Evolutionary conservation across 2,113 vertebrate genomes (phyloP), one percentile per base, ranked within the genome.

Genomic region (Mormyrus lacerda): DNA sequence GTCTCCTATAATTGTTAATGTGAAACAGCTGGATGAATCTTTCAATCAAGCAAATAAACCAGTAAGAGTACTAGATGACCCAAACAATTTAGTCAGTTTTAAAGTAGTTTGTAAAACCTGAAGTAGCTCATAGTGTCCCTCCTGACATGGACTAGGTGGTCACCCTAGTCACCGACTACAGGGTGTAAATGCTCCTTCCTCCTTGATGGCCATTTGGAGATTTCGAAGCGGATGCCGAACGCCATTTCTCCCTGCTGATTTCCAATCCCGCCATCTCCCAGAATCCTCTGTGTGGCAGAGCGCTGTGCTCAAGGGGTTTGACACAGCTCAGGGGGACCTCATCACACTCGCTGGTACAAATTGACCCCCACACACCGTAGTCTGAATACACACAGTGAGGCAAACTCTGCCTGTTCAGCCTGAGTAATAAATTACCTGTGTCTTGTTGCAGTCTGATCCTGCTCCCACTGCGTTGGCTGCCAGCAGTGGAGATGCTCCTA

Each of bases 371-470:
- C 13, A 24, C 47, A 35, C 48, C 27, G 6, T 86, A 51, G 24
- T 45, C 44, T 47, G 82, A 31, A 73, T 79, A 35, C 73, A 82
- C 31, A 15, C 24, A 11, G 27, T 27, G 48, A 89, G 35, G 47
- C 88, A 50, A 82, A 82, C 73, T 39, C 11, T 69, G 35, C 5
- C 88, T 45, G 50, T 86, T 53, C 82, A 86, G 79, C n/a, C 17
- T 15, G 55, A 50, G 58, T 65, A 61, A 86, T 89, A 31, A 85
- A 89, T 65, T 85, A 31, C 79, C 55, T 10, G 69, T 50, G 55
- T 58, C 84, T 53, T 85, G 4, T 76, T 87, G 65, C 45, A 76
- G 87, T 55, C 48, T 79, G 87, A 90, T 87, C 65, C 39, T 48
- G 27, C 61, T 48, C 55, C 61, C 19, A 31, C 53, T 82, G 65